These are phyloP conservation scores for Lasioglossum malachurum DNA, from an alignment of 2,888 invertebrate genomes.

Conservation along the genomic window DNA sequence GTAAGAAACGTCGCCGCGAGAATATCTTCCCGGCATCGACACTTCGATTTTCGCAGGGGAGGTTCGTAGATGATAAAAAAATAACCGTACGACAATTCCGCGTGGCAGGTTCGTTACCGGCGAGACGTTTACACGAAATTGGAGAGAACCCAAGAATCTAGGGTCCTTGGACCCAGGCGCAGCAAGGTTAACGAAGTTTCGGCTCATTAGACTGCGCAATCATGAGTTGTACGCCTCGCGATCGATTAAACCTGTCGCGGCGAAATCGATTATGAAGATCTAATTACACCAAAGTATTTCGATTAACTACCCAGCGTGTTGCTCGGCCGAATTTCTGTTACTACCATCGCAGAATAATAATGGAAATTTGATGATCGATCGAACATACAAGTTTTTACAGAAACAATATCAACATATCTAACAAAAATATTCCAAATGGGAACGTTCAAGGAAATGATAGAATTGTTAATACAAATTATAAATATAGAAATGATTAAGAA, in stretches of 20 bases:
- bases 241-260: conserved; percentile 49
- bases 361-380: neutral
- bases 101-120: conserved; percentile 22
- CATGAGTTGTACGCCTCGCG: conserved; percentile 45
- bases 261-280: conserved; percentile 48
- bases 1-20: neutral
- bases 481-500: neutral
- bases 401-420: no score
- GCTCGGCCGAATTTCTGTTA: conserved; percentile 3
- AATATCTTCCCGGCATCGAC: neutral
- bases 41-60: neutral
- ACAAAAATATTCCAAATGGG: neutral
- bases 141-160: conserved; percentile 10
- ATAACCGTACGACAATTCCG: neutral
- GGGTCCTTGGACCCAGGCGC: conserved; percentile 49
- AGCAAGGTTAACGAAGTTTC: conserved; percentile 70
- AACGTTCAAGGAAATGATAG: neutral
- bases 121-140: conserved; percentile 30
- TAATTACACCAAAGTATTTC: conserved; percentile 50
- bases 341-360: conserved; percentile 14
- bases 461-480: neutral
- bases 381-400: neutral
- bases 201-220: conserved; percentile 65
- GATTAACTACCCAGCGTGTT: conserved; percentile 27
- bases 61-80: conserved; percentile 12